phyloP scores from a whole-genome alignment of 2,797 vertebrate genomes.

The Microctenopoma lineatum region DNA sequence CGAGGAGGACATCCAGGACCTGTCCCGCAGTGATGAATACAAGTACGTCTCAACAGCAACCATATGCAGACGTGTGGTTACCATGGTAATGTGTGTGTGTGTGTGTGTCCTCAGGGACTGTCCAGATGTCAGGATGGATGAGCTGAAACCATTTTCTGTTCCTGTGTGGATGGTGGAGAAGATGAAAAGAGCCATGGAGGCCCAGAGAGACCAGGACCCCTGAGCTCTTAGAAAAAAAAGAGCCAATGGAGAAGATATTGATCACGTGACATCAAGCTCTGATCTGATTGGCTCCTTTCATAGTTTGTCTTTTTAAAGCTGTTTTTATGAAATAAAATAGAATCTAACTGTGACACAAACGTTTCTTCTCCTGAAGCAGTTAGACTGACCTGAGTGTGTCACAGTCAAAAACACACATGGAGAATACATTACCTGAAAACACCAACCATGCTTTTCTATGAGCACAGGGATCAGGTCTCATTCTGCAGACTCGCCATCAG shows the following conservation, averaged over 20 bases:
- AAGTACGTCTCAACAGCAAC: slow-evolving; percentile 78
- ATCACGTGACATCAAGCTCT: slow-evolving; percentile 24
- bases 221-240: neutral
- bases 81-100: neutral
- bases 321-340: slow-evolving; percentile 5
- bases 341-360: slow-evolving; percentile 7
- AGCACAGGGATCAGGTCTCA: too few species aligned
- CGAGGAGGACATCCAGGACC: slow-evolving; percentile 93
- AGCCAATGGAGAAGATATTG: too few species aligned
- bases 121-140: slow-evolving; percentile 90
- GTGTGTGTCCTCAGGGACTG: slow-evolving; percentile 81
- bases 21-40: slow-evolving; percentile 93
- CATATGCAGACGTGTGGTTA: neutral
- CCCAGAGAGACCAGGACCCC: slow-evolving; percentile 80
- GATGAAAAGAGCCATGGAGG: slow-evolving; percentile 94
- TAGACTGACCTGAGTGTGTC: too few species aligned
- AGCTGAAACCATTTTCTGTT: slow-evolving; percentile 91
- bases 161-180: slow-evolving; percentile 95
- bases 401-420: too few species aligned
- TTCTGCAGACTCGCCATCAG: too few species aligned
- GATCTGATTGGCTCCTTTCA: neutral
- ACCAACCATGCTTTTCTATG: too few species aligned
- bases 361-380: neutral
- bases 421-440: too few species aligned
- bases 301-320: slow-evolving; percentile 10